phyloP scores from a whole-genome alignment of 2,797 vertebrate species.

The Enteromius paludinosus region DNA sequence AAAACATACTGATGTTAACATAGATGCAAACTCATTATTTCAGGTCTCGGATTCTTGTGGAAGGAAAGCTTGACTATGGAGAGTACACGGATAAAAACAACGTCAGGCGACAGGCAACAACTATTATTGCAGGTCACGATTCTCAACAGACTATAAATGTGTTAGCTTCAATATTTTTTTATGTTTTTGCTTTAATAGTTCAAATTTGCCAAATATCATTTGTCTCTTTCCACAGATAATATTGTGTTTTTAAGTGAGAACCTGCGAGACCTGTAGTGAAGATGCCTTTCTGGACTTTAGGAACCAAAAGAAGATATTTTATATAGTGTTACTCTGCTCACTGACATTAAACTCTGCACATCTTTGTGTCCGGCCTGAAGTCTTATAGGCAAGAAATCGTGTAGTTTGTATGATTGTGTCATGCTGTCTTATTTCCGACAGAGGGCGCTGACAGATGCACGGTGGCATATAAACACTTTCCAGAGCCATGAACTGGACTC shows the following conservation, averaged over 20 bases:
- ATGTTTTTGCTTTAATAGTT: neutral
- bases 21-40: neutral
- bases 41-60: slow-evolving; percentile 86
- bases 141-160: neutral
- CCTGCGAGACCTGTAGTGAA: slow-evolving; percentile 80
- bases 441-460: slow-evolving; percentile 22
- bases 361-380: neutral
- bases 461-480: slow-evolving; percentile 1
- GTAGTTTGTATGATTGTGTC: slow-evolving; percentile 1
- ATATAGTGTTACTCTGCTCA: slow-evolving; percentile 49
- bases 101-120: slow-evolving; percentile 92
- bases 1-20: neutral
- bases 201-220: neutral
- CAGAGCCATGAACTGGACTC: neutral
- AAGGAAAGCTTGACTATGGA: slow-evolving; percentile 96
- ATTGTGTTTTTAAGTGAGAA: slow-evolving; percentile 93
- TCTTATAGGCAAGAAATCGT: neutral
- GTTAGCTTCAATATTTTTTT: too few relatives aligned
- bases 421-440: neutral
- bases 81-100: slow-evolving; percentile 97
- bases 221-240: slow-evolving; percentile 83
- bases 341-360: slow-evolving; percentile 30
- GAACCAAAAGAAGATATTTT: slow-evolving; percentile 47
- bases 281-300: neutral
- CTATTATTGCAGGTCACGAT: slow-evolving; percentile 91